A percentile compares a stretch with the other conserved stretches of the same genome.
Conservation (phyloP, 2,888 invertebrate species). For the Dolichomitus sp. region DNA sequence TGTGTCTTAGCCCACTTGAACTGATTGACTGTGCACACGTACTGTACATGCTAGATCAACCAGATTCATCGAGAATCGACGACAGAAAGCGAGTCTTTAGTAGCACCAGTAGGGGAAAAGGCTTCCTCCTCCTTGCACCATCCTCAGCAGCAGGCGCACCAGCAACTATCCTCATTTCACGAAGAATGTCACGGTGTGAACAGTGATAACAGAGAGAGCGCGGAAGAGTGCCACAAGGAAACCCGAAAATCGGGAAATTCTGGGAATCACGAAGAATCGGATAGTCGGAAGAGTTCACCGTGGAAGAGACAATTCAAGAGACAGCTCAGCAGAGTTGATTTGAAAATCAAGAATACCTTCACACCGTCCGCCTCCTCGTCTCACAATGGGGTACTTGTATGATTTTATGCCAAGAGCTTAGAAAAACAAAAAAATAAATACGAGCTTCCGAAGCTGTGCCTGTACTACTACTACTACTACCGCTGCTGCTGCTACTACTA, state of each 20-base stretch:
- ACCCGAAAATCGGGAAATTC: slow-evolving; percentile 62
- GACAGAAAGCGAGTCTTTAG: slow-evolving; percentile 75
- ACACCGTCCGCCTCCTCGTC: slow-evolving; percentile 77
- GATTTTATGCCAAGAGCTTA: slow-evolving; percentile 67
- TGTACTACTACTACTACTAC: slow-evolving; percentile 39
- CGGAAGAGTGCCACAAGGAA: slow-evolving; percentile 71
- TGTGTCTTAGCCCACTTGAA: slow-evolving; percentile 67
- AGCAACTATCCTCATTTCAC: slow-evolving; percentile 68
- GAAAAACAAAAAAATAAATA: slow-evolving; percentile 44
- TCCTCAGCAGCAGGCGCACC: slow-evolving; percentile 73
- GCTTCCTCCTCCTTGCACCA: slow-evolving; percentile 72
- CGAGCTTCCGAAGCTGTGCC: slow-evolving; percentile 40
- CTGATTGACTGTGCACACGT: slow-evolving; percentile 77
- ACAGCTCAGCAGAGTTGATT: slow-evolving; percentile 93
- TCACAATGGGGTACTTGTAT: slow-evolving; percentile 84
- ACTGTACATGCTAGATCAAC: slow-evolving; percentile 77
- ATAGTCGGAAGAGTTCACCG: slow-evolving; percentile 76
- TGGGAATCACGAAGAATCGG: slow-evolving; percentile 35
- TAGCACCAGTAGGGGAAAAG: slow-evolving; percentile 74
- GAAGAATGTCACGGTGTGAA: slow-evolving; percentile 72
- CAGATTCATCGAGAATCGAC: slow-evolving; percentile 78
- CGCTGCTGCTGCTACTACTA: slow-evolving; percentile 10
- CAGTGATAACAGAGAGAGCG: slow-evolving; percentile 74
- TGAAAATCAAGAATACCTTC: slow-evolving; percentile 91
- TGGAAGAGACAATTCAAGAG: slow-evolving; percentile 94